Evolutionary conservation across 2,113 vertebrate species (phyloP).

Genomic region (Athene noctua): DNA sequence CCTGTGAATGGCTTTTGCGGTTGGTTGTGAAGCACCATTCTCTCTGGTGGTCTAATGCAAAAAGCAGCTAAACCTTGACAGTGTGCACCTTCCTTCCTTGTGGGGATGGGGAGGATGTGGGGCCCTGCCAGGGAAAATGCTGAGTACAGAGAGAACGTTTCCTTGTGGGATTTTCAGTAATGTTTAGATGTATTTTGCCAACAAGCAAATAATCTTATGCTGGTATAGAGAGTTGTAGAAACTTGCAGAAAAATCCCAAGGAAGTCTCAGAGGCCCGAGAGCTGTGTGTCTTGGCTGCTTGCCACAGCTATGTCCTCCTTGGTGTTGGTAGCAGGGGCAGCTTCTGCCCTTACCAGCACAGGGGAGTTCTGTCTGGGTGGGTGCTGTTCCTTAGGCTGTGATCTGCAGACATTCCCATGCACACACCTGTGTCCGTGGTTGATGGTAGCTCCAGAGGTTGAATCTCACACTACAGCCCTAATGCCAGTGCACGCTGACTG

Average conservation of each 20-base stretch:
- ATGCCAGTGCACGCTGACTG: not conserved
- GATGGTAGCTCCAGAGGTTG: not conserved
- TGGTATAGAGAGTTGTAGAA: not conserved
- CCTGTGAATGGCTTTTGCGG: accelerated
- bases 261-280: not conserved
- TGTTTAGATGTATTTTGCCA: not conserved
- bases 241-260: not conserved
- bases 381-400: not conserved
- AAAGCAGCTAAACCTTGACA: not conserved
- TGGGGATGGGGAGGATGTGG: not conserved
- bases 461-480: not conserved
- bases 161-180: not conserved
- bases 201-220: not conserved
- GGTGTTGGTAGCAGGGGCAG: not conserved
- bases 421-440: not conserved
- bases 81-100: not conserved
- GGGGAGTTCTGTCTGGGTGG: not conserved
- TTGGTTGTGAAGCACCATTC: not conserved
- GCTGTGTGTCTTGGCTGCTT: not conserved
- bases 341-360: not conserved
- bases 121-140: not conserved
- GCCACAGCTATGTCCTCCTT: not conserved
- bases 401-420: not conserved
- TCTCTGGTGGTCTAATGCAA: not conserved
- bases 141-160: not conserved